phyloP scores from a whole-genome alignment of 1,140 invertebrate genomes.

The Procambarus virginalis region DNA sequence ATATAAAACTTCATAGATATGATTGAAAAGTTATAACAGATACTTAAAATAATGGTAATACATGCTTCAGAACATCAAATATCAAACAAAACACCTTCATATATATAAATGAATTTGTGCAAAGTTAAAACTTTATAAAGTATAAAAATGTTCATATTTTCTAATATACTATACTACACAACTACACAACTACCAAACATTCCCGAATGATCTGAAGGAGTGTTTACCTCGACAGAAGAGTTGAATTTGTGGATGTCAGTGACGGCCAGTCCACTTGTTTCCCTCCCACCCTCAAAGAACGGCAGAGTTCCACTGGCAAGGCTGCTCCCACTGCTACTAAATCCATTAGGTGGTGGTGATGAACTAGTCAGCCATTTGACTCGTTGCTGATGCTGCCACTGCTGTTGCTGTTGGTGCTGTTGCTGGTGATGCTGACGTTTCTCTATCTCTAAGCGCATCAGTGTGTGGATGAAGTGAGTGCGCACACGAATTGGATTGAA shows the following conservation, averaged over 20 bases:
- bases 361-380: slow-evolving; percentile 61
- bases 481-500: slow-evolving; percentile 96
- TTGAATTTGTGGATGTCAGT: slow-evolving; percentile 52
- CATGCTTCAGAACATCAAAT: too few relatives aligned
- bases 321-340: slow-evolving; percentile 14
- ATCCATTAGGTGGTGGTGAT: slow-evolving; percentile 38
- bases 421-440: slow-evolving; percentile 75
- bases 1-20: too few relatives aligned
- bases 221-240: slow-evolving; percentile 56
- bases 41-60: too few relatives aligned
- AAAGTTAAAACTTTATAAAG: too few relatives aligned
- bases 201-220: slow-evolving; percentile 27
- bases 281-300: slow-evolving; percentile 51
- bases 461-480: slow-evolving; percentile 97
- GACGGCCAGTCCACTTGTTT: slow-evolving; percentile 20
- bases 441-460: slow-evolving; percentile 95
- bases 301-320: slow-evolving; percentile 43
- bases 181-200: slow-evolving; percentile 20
- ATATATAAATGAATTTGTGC: too few relatives aligned
- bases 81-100: too few relatives aligned
- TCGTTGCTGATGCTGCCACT: slow-evolving; percentile 37
- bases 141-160: too few relatives aligned
- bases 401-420: slow-evolving; percentile 70
- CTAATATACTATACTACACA: too few relatives aligned
- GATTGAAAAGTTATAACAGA: too few relatives aligned